A percentile compares a stretch with the other conserved stretches of the same genome.
Conservation (phyloP, 2,797 vertebrate species). For the Falco peregrinus region DNA sequence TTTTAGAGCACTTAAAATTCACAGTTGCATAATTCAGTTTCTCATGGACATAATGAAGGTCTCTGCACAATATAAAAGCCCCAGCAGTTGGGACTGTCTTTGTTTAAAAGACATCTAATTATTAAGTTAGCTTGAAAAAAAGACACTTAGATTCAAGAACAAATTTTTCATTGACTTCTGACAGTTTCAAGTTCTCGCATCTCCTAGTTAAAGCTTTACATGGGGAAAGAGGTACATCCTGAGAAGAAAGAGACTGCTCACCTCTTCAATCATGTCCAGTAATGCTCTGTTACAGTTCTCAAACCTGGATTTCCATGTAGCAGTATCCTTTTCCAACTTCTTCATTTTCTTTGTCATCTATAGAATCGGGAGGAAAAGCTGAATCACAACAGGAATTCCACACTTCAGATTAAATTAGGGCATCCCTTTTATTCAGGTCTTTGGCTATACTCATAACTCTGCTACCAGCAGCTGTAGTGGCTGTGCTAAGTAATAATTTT, state of each 20-base stretch:
- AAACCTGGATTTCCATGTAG: constrained; percentile 91
- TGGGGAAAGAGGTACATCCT: background rate
- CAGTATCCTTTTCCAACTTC: constrained; percentile 93
- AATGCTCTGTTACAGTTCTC: constrained; percentile 96
- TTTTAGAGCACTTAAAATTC: constrained; percentile 49
- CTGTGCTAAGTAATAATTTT: background rate
- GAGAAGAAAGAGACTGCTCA: constrained; percentile 69
- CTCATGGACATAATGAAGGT: background rate
- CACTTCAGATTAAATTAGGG: background rate
- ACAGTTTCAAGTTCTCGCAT: background rate
- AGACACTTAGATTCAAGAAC: background rate
- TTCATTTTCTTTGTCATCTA: constrained; percentile 98
- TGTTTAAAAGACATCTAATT: background rate
- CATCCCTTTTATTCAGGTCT: background rate
- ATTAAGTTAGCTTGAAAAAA: background rate
- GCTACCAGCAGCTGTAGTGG: background rate
- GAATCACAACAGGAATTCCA: background rate
- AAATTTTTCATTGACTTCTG: background rate
- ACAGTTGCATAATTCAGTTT: constrained; percentile 28
- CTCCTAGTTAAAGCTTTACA: background rate
- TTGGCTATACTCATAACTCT: background rate
- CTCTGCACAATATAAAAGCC: background rate
- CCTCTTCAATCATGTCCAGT: constrained; percentile 94
- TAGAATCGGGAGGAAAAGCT: constrained; percentile 32
- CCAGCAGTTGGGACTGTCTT: background rate